A percentile compares a stretch with the other conserved stretches of the same genome.
These are phyloP conservation scores for Drosophila tristis DNA, from an alignment of 1,140 invertebrate genomes.

Conservation along the genomic window DNA sequence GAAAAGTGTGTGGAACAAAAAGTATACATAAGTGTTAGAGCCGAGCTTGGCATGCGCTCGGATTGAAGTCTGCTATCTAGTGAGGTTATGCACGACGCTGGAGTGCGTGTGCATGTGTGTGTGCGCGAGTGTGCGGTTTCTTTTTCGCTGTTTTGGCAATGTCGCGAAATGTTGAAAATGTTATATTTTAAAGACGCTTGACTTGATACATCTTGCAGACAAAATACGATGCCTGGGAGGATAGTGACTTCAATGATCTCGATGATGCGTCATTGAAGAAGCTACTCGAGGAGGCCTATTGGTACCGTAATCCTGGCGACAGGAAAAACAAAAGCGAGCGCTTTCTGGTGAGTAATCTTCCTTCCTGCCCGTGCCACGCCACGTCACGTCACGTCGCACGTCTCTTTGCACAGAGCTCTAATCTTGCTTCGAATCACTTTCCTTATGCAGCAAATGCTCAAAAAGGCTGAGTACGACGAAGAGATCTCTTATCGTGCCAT, in stretches of 20 bases:
- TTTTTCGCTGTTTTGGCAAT: conserved; percentile 4
- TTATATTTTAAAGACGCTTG: neutral
- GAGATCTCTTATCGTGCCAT: conserved; percentile 74
- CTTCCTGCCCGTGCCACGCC: no score
- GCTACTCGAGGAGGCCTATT: conserved; percentile 89
- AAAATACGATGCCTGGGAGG: conserved; percentile 85
- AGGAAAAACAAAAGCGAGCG: conserved; percentile 89
- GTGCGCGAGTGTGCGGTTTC: neutral
- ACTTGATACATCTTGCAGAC: conserved; percentile 42
- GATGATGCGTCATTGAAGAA: conserved; percentile 88
- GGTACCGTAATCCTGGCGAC: conserved; percentile 89
- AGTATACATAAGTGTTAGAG: no score
- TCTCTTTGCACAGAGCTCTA: neutral
- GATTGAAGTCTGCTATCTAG: neutral
- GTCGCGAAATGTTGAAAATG: no score
- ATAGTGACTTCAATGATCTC: conserved; percentile 87
- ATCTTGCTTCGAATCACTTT: neutral
- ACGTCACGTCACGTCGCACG: no score
- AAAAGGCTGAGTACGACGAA: conserved; percentile 83
- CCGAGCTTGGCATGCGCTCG: no score
- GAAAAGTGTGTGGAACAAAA: no score
- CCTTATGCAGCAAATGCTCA: conserved; percentile 71
- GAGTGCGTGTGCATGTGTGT: neutral
- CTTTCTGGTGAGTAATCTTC: conserved; percentile 87
- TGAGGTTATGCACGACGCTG: conserved; percentile 2